Evolutionary conservation across 2,113 vertebrate species (phyloP), one percentile per base, ranked within the genome.

Genomic region (Sialia sialis): DNA sequence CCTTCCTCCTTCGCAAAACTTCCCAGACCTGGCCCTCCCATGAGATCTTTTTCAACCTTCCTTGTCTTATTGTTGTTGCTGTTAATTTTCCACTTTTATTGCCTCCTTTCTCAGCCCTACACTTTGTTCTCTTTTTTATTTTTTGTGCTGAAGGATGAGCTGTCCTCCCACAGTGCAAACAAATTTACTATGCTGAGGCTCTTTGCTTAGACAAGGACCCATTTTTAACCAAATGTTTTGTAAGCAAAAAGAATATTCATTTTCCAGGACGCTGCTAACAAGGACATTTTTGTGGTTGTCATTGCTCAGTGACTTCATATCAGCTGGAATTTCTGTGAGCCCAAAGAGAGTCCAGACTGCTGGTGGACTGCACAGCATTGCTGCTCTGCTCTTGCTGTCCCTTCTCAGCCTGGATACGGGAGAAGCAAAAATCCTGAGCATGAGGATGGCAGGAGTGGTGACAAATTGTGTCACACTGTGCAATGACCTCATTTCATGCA

Each of bases 161-260:
- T 94, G 75, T 92, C 88, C 44, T 82, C 79, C 63, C 54, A 34
- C 82, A 79, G 70, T 7, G 23, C 49, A 66, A 73, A 76, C 63
- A 84, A 32, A 90, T 89, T 93, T 88, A 70, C 75, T 48, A 17
- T 83, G 43, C 68, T 41, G 66, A 84, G 51, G 76, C 79, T 88
- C 38, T 96, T 91, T 83, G 70, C 88, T 85, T 87, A 59, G 49
- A 55, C 29, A 34, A 74, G 73, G 59, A 74, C 34, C 25, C 39
- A 25, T 87, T 91, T 95, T 84, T 81, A 94, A 89, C 69, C 34
- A 38, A 62, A 81, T 63, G 32, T 87, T 89, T 67, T 91, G 55
- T 81, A 74, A 94, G 80, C 66, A 90, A 69, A 86, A 69, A 51
- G 16, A 87, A 55, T 49, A 70, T 55, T 84, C 6, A 0, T 87